Percentiles rank a stretch among this genome's conserved stretches.
Conservation (phyloP, 2,113 vertebrate genomes). For the Colossoma macropomum region DNA sequence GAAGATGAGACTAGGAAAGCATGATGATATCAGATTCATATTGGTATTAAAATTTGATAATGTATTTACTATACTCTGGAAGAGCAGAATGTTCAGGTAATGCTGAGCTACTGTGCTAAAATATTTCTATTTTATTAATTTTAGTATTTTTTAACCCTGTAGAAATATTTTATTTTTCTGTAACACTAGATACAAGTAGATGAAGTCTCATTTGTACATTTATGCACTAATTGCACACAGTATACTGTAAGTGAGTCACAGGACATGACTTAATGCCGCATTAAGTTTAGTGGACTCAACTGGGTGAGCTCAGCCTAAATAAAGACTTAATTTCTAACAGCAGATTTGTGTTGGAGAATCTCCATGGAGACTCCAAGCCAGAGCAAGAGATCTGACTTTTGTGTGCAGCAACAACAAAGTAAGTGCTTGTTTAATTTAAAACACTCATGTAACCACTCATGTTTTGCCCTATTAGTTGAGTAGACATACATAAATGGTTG, state of each 20-base stretch:
- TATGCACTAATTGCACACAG: background rate
- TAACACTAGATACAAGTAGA: too few species aligned
- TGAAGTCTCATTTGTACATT: too few species aligned
- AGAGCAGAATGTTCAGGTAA: too few species aligned
- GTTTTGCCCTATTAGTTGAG: background rate
- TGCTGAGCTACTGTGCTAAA: too few species aligned
- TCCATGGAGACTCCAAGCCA: conserved; percentile 63
- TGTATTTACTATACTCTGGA: too few species aligned
- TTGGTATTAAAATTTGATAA: too few species aligned
- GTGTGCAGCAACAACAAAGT: conserved; percentile 25
- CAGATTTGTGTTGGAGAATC: conserved; percentile 71
- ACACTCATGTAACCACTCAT: background rate
- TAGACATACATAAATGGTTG: background rate
- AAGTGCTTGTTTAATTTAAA: conserved; percentile 5
- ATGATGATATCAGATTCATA: too few species aligned
- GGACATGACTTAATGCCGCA: background rate
- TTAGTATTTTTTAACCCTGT: too few species aligned
- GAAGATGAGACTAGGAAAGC: too few species aligned
- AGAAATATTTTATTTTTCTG: too few species aligned
- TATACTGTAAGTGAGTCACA: background rate
- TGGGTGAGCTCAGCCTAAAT: conserved; percentile 20
- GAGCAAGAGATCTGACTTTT: background rate
- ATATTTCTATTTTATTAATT: too few species aligned
- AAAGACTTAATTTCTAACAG: conserved; percentile 75
- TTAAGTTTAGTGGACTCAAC: conserved; percentile 22